Evolutionary conservation across 37 sponge, comb jelly and placozoan species (phyloP), one percentile per base, ranked within the genome.

Genomic region (Cliona cf. orientalis): DNA sequence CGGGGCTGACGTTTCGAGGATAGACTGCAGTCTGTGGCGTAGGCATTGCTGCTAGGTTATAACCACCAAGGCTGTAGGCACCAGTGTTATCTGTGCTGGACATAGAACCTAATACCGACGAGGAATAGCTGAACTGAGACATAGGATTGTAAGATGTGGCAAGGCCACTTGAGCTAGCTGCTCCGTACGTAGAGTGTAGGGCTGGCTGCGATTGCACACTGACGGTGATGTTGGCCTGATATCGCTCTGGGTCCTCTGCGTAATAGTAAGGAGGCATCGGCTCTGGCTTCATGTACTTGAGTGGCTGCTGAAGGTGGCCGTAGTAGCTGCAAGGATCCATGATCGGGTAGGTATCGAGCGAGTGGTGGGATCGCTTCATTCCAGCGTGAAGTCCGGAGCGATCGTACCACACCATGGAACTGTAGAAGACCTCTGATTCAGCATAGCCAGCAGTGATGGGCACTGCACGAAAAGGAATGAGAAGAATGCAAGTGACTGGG

Each of bases 401-500:
- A 26, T 80, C 80, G 29, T 80, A 80, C 80, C 80, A 80, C 59
- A 80, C 42, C 59, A 80, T 59, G 5, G 80, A 58, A 3, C 2
- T 32, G 70, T 68, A 67, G 72, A 64, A 46, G n/a, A 26, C 74
- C 11, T 64, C 67, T 6, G 74, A 61, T 21, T 74, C 74, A 1
- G 75, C 58, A 35, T 84, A 80, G 43, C 82, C 88, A 42, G 70
- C 57, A 21, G 88, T 87, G 66, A 87, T 80, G 19, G 88, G 81
- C 3, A 87, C 88, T 87, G 76, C 17, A 42, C 66, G 36, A 34
- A 59, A 36, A 41, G 56, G 25, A 69, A n/a, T n/a, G n/a, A n/a
- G n/a, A n/a, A n/a, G n/a, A n/a, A n/a, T 58, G 2, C 59, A 58
- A 58, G 3, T 58, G 17, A 49, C 17, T 19, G 17, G 14, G 14